Evolutionary conservation across 2,797 vertebrate genomes (phyloP), one percentile per base, ranked within the genome.

Genomic region (Fistularia tabacaria): DNA sequence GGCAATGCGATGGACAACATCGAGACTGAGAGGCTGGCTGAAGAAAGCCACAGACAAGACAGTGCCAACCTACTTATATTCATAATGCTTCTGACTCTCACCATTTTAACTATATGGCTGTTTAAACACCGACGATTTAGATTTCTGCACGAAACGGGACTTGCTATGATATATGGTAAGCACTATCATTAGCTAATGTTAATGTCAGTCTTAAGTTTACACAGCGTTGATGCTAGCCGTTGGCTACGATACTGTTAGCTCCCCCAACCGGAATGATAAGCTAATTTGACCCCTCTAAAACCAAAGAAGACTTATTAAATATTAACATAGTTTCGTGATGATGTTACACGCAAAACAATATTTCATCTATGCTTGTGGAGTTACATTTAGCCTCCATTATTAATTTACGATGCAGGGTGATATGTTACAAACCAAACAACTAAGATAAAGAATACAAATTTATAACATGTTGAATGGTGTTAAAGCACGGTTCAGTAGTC

Each of bases 81-180:
- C 82, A 94, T 94, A 61, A 86, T 91, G 85, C 90, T 95, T 9
- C 62, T 96, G 46, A 95, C 93, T 3, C 92, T 95, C 84, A 95
- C 94, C 59, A 96, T 96, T 49, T 83, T 96, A 57, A 96, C 94
- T 0, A 94, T 94, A 71, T 96, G 94, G 94, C 87, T 95, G 54
- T 95, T 95, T 88, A 95, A 95, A 76, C 94, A 94, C 78, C 89
- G 93, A 9, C 83, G 93, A 37, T 90, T 92, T 68, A 84, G 92
- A 66, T 94, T 94, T 75, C 81, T 95, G 3, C 94, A 95, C 64
- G 93, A 96, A 85, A 94, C 93, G 0, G 93, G 94, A 42, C 91
- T 96, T 39, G 94, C 94, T 36, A 95, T 95, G 94, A 94, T 95
- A 63, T 96, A 95, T 49, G 94, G 94, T 93, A 74, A 89, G 90